Base-by-base conservation (phyloP, 37 sponge, comb jelly and placozoan genomes). In the Chondrilla cf. caribensis region DNA sequence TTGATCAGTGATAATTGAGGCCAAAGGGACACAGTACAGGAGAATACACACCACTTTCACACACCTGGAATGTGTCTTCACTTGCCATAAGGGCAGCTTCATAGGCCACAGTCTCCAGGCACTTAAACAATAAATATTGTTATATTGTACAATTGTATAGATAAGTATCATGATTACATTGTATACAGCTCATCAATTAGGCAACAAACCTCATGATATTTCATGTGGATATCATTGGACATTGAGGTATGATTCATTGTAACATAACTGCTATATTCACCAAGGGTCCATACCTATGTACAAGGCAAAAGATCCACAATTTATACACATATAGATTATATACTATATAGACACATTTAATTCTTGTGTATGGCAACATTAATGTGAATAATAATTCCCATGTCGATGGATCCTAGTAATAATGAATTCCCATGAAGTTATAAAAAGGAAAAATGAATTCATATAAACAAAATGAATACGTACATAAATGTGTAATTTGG, bases 81-180 rank as follows among this genome's bases (percentile, higher is more conserved):
- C 7, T 54, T 72, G 35, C 19, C 38, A 82, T 84, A 51, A 88
- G 55, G 57, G 91, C 79, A 17, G 86, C 82, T 62, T 94, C 95
- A 47, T 91, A 91, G 0, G 89, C 91, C 11, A 91, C 84, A 9
- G 83, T 62, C 76, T 94, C 95, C 41, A 94, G 66, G 0, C 86
- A 84, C 95, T 94, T 79, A 14, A 15, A 2, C 3, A 35, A 6
- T n/a, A 68, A 28, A 68, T n/a, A n/a, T n/a, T n/a, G n/a, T n/a
- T n/a, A n/a, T n/a, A n/a, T n/a, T n/a, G n/a, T 26, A 26, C 60
- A 19, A 29, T 22, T 19, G 22, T 62, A 29, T 22, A 62, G 6
- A 26, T 7, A 62, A 62, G 22, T 62, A 62, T 29, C 64, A 62
- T 62, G 29, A 43, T 43, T 5, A 54, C 79, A 78, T 2, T 35